Conservation (phyloP, 2,113 vertebrate genomes). For the Balaenoptera acutorostrata region DNA sequence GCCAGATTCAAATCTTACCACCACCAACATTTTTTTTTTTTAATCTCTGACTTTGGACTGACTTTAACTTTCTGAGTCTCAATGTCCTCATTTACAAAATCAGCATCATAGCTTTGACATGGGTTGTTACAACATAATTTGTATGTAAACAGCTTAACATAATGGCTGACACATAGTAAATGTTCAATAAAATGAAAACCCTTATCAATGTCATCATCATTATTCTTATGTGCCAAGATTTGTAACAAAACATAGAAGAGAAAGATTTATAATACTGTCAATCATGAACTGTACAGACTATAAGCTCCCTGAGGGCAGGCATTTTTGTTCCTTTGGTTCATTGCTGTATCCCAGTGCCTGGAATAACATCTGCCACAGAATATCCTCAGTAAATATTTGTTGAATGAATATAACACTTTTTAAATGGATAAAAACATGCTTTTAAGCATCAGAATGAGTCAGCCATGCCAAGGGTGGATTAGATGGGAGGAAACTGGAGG, state of each 20-base stretch:
- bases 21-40: not conserved
- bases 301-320: not conserved
- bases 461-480: not conserved
- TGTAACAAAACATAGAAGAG: not conserved
- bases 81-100: not conserved
- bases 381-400: not conserved
- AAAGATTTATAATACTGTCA: not conserved
- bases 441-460: slow-evolving; percentile 24
- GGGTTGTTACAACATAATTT: not conserved
- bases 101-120: not conserved
- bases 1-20: not conserved
- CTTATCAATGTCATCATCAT: not conserved
- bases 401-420: not conserved
- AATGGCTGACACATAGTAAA: not conserved
- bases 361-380: not conserved
- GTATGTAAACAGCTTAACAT: not conserved
- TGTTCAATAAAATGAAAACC: not conserved
- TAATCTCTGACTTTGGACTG: not conserved
- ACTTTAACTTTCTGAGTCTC: not conserved
- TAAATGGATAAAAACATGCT: not conserved
- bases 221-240: not conserved
- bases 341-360: not conserved
- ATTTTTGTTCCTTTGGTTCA: not conserved
- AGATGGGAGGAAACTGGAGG: not conserved
- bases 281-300: not conserved